These are phyloP conservation scores for Malaclemys terrapin DNA, from an alignment of 2,113 vertebrate genomes.

Conservation along the genomic window DNA sequence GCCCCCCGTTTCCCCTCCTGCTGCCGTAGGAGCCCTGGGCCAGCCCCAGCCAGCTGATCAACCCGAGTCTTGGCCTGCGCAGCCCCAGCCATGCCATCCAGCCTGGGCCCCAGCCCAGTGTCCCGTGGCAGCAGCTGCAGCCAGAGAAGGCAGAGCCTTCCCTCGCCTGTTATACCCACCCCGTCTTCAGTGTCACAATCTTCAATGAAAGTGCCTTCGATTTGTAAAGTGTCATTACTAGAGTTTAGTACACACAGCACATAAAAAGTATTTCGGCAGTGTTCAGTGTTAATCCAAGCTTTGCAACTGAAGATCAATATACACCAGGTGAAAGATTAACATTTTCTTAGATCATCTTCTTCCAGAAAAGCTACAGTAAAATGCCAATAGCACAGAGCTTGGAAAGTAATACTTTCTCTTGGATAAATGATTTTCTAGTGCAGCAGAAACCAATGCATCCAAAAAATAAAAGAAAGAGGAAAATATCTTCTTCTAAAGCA, in stretches of 20 bases:
- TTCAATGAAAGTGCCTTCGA: not conserved
- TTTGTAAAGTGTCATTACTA: not conserved
- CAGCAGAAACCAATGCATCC: not conserved
- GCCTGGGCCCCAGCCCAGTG: too few relatives aligned
- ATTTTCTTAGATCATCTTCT: not conserved
- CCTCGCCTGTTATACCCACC: too few relatives aligned
- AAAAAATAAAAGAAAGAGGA: not conserved
- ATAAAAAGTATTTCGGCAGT: not conserved
- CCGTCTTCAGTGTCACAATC: not conserved
- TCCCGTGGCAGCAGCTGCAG: too few relatives aligned
- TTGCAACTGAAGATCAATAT: not conserved
- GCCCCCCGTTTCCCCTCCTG: too few relatives aligned
- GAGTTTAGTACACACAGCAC: not conserved
- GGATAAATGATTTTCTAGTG: constrained; percentile 3
- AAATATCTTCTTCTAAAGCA: constrained; percentile 8
- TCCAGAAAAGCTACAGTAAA: not conserved
- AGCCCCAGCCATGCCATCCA: too few relatives aligned
- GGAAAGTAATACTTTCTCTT: not conserved
- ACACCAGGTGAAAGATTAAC: not conserved
- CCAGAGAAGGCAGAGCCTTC: too few relatives aligned
- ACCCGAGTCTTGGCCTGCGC: too few relatives aligned
- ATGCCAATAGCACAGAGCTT: not conserved
- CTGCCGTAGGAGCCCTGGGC: too few relatives aligned
- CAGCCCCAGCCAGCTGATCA: too few relatives aligned
- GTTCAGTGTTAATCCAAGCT: not conserved